Evolutionary conservation across 2,888 invertebrate species (phyloP).

Genomic region (Sphecodes monilicornis): DNA sequence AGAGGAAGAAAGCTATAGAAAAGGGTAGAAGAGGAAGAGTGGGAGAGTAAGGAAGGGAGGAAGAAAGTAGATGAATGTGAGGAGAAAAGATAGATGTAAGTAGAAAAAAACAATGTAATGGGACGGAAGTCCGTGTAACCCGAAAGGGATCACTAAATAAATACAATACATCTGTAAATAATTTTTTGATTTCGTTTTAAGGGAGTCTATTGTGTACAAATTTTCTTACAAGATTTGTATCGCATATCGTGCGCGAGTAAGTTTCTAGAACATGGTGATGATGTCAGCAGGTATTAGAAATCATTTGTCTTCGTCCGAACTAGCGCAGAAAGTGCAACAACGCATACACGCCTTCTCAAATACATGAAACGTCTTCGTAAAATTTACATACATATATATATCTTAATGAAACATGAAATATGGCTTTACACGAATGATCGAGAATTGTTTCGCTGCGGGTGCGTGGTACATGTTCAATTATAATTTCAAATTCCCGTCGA

Average conservation of each 20-base stretch:
- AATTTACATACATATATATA: neutral
- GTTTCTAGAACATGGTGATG: neutral
- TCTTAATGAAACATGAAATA: neutral
- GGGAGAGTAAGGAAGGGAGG: no score
- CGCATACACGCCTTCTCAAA: neutral
- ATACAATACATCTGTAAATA: neutral
- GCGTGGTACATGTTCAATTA: neutral
- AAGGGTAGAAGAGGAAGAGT: no score
- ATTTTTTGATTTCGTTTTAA: neutral
- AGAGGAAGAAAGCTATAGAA: no score
- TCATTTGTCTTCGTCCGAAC: neutral
- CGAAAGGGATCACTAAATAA: no score
- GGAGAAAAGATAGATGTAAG: no score
- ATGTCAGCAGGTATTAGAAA: neutral
- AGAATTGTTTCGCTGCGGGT: neutral
- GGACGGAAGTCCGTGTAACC: no score
- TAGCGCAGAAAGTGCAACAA: neutral
- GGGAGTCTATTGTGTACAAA: neutral
- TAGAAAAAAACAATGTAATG: no score
- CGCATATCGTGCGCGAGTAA: neutral
- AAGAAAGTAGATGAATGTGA: no score
- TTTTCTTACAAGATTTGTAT: neutral
- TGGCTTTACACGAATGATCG: neutral
- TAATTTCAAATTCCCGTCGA: slow-evolving; percentile 3
- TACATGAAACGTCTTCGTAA: neutral